Conservation (phyloP, 2,888 invertebrate species). For the Phalangium opilio region DNA sequence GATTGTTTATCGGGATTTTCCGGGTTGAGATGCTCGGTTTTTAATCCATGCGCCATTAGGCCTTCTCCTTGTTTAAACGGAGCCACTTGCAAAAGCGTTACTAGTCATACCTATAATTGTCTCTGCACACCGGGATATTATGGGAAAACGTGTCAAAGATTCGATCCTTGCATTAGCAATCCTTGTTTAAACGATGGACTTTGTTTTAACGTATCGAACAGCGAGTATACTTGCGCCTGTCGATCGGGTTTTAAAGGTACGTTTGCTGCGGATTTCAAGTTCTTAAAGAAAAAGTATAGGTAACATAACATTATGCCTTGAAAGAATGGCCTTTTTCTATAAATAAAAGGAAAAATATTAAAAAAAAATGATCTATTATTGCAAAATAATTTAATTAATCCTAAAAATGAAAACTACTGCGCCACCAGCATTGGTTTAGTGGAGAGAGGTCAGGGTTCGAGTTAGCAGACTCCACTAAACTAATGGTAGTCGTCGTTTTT, state of each 20-base stretch:
- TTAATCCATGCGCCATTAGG: constrained; percentile 11
- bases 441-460: too few species aligned
- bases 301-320: too few species aligned
- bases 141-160: constrained; percentile 22
- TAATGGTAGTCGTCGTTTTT: too few species aligned
- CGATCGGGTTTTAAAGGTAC: constrained; percentile 14
- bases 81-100: constrained; percentile 11
- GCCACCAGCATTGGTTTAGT: too few species aligned
- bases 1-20: constrained; percentile 12
- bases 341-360: too few species aligned
- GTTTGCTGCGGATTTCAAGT: background rate
- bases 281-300: too few species aligned
- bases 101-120: constrained; percentile 17
- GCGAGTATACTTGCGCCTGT: constrained; percentile 12
- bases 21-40: constrained; percentile 14
- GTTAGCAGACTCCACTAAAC: too few species aligned
- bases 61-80: constrained; percentile 17
- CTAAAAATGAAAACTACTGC: too few species aligned
- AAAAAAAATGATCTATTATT: too few species aligned
- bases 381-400: too few species aligned
- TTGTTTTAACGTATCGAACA: constrained; percentile 23
- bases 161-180: constrained; percentile 21
- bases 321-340: too few species aligned
- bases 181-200: constrained; percentile 26
- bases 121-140: constrained; percentile 24